Conservation (phyloP, 2,113 vertebrate species). For the Calyptommatus sinebrachiatus region DNA sequence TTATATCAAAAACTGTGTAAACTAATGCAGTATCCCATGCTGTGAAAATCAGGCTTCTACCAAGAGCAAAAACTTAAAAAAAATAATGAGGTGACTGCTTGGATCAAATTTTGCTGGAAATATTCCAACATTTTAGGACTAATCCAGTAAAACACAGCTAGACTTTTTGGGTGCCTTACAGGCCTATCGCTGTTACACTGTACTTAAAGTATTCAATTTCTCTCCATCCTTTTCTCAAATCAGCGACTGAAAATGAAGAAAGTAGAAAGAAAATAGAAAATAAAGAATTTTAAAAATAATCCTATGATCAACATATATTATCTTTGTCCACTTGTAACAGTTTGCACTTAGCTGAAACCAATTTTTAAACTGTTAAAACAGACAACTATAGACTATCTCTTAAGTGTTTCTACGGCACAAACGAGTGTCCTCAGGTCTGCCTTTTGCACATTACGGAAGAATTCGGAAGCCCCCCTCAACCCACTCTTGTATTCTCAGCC, state of each 20-base stretch:
- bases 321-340: constrained; percentile 41
- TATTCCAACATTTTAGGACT: neutral
- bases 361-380: constrained; percentile 50
- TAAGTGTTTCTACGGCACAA: neutral
- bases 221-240: constrained; percentile 1
- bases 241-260: neutral
- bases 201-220: neutral
- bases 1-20: neutral
- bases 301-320: constrained; percentile 45
- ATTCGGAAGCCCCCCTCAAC: too few species aligned
- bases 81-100: neutral
- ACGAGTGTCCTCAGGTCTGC: too few species aligned
- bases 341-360: constrained; percentile 49
- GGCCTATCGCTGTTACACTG: neutral
- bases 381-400: constrained; percentile 46
- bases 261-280: constrained; percentile 36
- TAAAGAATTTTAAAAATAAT: constrained; percentile 27
- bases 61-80: neutral
- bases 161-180: constrained; percentile 33
- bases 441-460: too few species aligned
- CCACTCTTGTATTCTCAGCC: too few species aligned
- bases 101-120: neutral
- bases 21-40: neutral
- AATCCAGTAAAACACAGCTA: neutral
- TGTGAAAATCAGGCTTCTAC: too few species aligned